Base-by-base conservation (phyloP, 37 sponge, comb jelly and placozoan species). In the Corticium candelabrum region DNA sequence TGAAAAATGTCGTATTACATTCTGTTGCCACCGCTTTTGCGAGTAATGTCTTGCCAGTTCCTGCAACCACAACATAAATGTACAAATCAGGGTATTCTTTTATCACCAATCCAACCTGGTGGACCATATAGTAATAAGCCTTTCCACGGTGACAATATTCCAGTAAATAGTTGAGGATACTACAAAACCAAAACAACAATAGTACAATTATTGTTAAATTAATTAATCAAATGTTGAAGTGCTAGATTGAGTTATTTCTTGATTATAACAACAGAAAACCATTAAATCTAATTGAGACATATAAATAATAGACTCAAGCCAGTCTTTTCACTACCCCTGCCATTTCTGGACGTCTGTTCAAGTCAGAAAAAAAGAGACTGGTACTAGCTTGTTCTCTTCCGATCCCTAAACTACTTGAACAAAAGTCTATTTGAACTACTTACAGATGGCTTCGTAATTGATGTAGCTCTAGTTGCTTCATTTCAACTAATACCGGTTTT, bases 11-110 rank as follows among this genome's bases (percentile, higher is more conserved):
- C 11, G 99, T 98, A 27, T 89, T 91, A 72, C 99, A 98, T 80
- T 98, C 99, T 27, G 99, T 98, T 29, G 99, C 99, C 3, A 98
- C 95, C 11, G 99, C 99, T 73, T 98, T 98, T 38, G 99, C 99
- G 34, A 98, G 87, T 82, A 98, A 76, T 1, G 99, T 98, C 86
- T 98, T 98, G 3, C 99, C 99, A 76, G 99, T 94, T 35, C 94
- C 92, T 90, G 83, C 15, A 40, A 38, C 37, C 2, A 37, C 40
- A 79, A 30, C 11, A n/a, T n/a, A n/a, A n/a, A n/a, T n/a, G n/a
- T n/a, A 11, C 29, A 5, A 21, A 5, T n/a, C 7, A 4, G 27
- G 30, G 7, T 5, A 21, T 21, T 29, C 34, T n/a, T 11, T 43
- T 5, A 11, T 2, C 37, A 5, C 41, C 41, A 79, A 35, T 70